Evolutionary conservation across 2,113 vertebrate species (phyloP).

Genomic region (Willisornis vidua): DNA sequence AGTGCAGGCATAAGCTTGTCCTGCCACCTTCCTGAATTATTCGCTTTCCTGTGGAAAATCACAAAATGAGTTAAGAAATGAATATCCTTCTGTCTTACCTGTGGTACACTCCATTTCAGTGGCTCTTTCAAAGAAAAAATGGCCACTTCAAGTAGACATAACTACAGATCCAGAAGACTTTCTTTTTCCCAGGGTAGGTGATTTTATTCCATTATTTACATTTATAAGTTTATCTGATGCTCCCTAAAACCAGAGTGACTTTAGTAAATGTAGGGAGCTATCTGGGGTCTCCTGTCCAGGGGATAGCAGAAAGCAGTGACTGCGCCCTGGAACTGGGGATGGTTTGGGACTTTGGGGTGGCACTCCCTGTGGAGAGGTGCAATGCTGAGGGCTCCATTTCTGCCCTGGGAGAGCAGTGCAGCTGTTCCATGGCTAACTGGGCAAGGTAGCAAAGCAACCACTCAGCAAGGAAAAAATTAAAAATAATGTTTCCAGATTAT

Average conservation of each 20-base stretch:
- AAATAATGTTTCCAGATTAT: neutral
- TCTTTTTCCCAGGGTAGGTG: neutral
- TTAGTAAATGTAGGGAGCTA: neutral
- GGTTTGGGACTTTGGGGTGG: neutral
- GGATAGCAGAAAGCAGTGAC: neutral
- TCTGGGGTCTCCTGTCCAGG: neutral
- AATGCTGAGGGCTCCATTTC: neutral
- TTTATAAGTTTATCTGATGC: neutral
- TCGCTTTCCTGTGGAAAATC: neutral
- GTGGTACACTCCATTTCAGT: neutral
- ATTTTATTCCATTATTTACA: neutral
- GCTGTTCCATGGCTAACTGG: rapidly evolving
- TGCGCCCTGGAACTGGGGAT: neutral
- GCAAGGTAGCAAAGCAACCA: neutral
- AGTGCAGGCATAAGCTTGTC: rapidly evolving
- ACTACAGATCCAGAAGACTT: neutral
- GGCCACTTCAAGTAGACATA: neutral
- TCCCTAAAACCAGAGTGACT: neutral
- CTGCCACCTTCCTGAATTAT: rapidly evolving
- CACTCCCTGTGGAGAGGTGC: rapidly evolving
- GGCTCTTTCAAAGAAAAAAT: neutral
- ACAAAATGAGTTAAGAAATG: neutral
- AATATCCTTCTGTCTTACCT: neutral
- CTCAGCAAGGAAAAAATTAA: neutral
- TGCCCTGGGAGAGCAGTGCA: rapidly evolving